Evolutionary conservation across 2,797 vertebrate genomes (phyloP).

Genomic region (Yasuhikotakia modesta): DNA sequence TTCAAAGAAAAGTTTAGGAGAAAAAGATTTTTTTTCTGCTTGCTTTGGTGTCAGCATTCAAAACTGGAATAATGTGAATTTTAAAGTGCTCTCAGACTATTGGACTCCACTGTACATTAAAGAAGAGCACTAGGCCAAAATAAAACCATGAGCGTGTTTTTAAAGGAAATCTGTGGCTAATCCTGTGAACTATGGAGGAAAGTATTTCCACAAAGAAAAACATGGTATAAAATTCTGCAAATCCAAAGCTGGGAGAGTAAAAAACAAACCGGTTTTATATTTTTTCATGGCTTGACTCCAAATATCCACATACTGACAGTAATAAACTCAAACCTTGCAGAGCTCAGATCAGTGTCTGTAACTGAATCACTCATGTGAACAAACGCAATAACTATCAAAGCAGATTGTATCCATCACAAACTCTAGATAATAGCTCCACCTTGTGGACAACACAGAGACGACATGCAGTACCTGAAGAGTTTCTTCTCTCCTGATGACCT

Average conservation of each 20-base stretch:
- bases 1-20: no score
- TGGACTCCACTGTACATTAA: neutral
- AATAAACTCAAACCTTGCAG: constrained; percentile 40
- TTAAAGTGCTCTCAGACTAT: neutral
- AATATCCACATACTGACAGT: constrained; percentile 26
- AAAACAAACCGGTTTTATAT: constrained; percentile 32
- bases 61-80: no score
- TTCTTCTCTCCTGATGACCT: no score
- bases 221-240: neutral
- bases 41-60: no score
- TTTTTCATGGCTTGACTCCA: constrained; percentile 12
- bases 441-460: constrained; percentile 51
- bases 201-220: neutral
- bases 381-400: constrained; percentile 10
- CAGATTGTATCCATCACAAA: neutral
- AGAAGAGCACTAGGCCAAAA: neutral
- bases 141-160: neutral
- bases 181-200: neutral
- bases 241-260: neutral
- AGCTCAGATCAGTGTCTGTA: constrained; percentile 16
- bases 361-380: constrained; percentile 31
- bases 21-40: no score
- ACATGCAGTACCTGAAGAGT: no score
- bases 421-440: constrained; percentile 42
- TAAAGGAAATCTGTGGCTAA: neutral